A percentile compares a stretch with the other conserved stretches of the same genome.
phyloP scores from a whole-genome alignment of 2,888 invertebrate genomes.

The Eupsilia transversa region DNA sequence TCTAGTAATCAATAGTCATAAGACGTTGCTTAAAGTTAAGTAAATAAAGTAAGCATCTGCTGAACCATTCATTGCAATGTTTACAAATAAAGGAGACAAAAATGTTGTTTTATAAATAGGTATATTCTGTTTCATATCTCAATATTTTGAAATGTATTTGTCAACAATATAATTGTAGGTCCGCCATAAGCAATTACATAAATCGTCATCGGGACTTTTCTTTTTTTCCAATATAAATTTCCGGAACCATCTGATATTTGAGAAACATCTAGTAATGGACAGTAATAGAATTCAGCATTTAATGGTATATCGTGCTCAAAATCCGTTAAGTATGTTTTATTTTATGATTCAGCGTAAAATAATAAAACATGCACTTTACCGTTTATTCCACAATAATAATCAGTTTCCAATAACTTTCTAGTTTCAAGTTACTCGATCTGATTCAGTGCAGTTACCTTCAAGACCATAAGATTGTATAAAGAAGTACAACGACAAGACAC shows the following conservation, averaged over 20 bases:
- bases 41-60: background rate
- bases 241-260: background rate
- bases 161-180: background rate
- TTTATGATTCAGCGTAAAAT: conserved; percentile 27
- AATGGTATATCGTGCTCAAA: conserved; percentile 23
- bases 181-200: background rate
- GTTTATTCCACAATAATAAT: conserved; percentile 39
- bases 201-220: background rate
- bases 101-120: too few species aligned
- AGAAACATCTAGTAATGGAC: conserved; percentile 1
- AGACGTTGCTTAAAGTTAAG: background rate
- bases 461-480: background rate
- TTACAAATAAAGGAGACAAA: too few species aligned
- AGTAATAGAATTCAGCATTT: conserved; percentile 9
- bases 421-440: conserved; percentile 36
- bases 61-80: background rate
- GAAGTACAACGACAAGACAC: conserved; percentile 6
- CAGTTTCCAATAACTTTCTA: conserved; percentile 56
- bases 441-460: conserved; percentile 23
- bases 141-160: background rate
- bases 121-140: too few species aligned
- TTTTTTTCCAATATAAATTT: background rate
- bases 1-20: background rate
- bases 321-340: conserved; percentile 3
- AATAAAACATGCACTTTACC: conserved; percentile 48